Evolutionary conservation across 2,797 vertebrate species (phyloP).

Genomic region (Melanogrammus aeglefinus): DNA sequence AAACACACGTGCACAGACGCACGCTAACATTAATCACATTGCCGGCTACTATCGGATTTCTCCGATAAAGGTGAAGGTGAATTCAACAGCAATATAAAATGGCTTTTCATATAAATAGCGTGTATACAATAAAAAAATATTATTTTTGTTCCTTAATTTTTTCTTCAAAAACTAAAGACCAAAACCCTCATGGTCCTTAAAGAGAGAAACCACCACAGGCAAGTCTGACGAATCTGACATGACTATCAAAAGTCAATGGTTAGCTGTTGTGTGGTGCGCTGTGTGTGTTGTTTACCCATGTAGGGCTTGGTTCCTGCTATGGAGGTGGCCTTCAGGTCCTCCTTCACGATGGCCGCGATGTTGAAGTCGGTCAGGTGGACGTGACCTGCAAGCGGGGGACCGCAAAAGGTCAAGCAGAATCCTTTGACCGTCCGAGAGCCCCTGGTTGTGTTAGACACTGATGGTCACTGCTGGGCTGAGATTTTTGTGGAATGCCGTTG

Average conservation of each 20-base stretch:
- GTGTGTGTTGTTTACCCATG: constrained; percentile 80
- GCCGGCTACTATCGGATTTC: constrained; percentile 41
- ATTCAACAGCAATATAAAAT: constrained; percentile 31
- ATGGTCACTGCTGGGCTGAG: neutral
- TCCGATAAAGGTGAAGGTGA: too few relatives aligned
- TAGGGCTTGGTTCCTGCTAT: constrained; percentile 97
- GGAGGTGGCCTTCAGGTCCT: constrained; percentile 83
- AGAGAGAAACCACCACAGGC: neutral
- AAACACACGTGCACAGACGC: neutral
- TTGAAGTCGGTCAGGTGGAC: constrained; percentile 97
- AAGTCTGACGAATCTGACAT: neutral
- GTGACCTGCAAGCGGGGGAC: constrained; percentile 75
- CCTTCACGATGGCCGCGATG: constrained; percentile 86
- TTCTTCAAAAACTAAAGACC: too few relatives aligned
- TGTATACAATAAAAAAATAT: neutral
- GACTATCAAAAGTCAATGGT: neutral
- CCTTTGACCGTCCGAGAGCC: neutral
- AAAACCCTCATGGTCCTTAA: too few relatives aligned
- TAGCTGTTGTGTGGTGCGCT: neutral
- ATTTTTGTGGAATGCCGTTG: neutral
- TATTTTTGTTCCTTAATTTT: constrained; percentile 2
- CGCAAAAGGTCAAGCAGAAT: neutral
- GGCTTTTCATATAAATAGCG: neutral
- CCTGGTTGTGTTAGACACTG: neutral
- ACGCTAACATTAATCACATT: neutral